A percentile compares a stretch with the other conserved stretches of the same genome.
phyloP scores from a whole-genome alignment of 2,113 vertebrate species.

The Pollimyrus isidori region DNA sequence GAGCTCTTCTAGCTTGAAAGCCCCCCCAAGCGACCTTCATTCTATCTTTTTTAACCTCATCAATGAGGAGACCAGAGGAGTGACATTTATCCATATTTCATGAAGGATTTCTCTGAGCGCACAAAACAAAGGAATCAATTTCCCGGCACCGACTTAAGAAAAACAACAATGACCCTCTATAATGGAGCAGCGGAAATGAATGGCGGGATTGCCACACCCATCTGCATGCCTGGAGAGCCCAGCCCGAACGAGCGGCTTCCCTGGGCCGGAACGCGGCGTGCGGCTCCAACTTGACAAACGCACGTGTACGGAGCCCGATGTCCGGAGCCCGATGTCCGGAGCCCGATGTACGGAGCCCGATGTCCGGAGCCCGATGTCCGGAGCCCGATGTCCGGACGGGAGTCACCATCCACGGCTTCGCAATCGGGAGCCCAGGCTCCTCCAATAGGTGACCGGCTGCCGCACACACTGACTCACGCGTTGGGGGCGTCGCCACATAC shows the following conservation, averaged over 20 bases:
- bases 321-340: too few species aligned
- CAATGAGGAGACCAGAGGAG: slow-evolving; percentile 32
- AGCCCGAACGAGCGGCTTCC: too few species aligned
- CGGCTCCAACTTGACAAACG: background rate
- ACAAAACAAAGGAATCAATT: slow-evolving; percentile 44
- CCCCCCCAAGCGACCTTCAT: slow-evolving; percentile 28
- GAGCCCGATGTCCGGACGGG: background rate
- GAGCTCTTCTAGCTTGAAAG: background rate
- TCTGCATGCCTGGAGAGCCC: background rate
- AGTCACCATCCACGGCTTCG: background rate
- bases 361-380: too few species aligned
- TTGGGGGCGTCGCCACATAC: background rate
- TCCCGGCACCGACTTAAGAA: slow-evolving; percentile 34
- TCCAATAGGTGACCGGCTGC: background rate
- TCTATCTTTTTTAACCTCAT: slow-evolving; percentile 40
- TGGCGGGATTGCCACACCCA: slow-evolving; percentile 21
- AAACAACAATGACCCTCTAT: slow-evolving; percentile 33
- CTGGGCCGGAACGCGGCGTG: background rate
- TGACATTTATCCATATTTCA: slow-evolving; percentile 55
- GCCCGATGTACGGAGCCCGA: background rate
- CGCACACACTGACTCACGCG: background rate
- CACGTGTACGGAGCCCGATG: background rate
- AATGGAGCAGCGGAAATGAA: slow-evolving; percentile 31
- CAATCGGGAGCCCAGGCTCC: background rate
- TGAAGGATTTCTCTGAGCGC: slow-evolving; percentile 32